These are phyloP conservation scores for Siniperca obscura DNA, from an alignment of 2,797 vertebrate genomes.

Conservation along the genomic window DNA sequence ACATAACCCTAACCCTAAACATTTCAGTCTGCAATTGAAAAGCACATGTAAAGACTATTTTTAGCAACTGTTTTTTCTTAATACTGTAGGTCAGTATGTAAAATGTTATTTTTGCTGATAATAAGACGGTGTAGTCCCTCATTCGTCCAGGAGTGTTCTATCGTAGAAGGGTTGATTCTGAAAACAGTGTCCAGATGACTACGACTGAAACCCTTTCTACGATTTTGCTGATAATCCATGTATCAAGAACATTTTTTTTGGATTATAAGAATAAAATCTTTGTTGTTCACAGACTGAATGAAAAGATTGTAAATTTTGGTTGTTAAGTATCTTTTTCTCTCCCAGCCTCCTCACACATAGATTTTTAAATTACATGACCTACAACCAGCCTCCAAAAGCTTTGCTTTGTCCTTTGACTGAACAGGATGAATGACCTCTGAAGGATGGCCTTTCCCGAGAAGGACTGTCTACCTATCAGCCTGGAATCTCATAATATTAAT, in stretches of 20 bases:
- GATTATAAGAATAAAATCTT: background rate
- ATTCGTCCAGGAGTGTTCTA: no score
- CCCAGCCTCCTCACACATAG: background rate
- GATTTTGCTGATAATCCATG: background rate
- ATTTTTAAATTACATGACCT: constrained; percentile 51
- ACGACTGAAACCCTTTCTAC: no score
- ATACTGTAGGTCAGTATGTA: background rate
- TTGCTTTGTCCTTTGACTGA: constrained; percentile 60
- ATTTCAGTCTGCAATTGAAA: background rate
- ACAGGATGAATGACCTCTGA: constrained; percentile 73
- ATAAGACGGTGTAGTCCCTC: no score
- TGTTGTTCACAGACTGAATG: background rate
- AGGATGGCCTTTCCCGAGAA: constrained; percentile 54
- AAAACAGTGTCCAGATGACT: no score
- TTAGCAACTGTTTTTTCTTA: background rate
- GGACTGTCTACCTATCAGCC: constrained; percentile 57
- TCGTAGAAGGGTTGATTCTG: no score
- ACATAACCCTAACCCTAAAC: no score
- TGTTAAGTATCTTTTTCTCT: background rate
- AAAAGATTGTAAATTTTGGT: background rate
- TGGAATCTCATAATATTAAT: constrained; percentile 77
- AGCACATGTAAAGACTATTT: background rate
- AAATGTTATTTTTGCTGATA: background rate
- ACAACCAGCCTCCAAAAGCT: constrained; percentile 42
- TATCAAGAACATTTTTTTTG: background rate